Base-by-base conservation (phyloP, 2,797 vertebrate species). In the Mormyrus hasselquistii region DNA sequence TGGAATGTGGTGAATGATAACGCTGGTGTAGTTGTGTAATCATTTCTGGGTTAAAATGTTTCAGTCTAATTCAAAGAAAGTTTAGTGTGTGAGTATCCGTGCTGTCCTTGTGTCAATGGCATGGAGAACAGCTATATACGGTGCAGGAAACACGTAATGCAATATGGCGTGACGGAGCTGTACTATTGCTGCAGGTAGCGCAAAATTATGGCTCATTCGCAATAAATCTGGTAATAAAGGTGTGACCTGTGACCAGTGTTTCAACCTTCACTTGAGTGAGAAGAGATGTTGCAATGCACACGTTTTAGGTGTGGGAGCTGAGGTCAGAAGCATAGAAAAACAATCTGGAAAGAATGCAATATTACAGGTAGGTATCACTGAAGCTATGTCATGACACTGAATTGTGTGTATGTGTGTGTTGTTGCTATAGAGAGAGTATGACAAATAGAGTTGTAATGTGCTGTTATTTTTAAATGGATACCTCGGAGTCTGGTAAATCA, bases 381-480 rank as follows among this genome's bases (percentile, higher is more conserved):
- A 12, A 55, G 52, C 34, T 34, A 34, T 86, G 49, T 86, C 25
- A 86, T 16, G 19, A 34, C 29, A 55, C n/a, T 86, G 84, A 53
- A 55, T 34, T 53, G 49, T 86, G 84, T 47, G 41, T 47, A 7
- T 14, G 83, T 16, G 47, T 55, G 50, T 47, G 41, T 34, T 86
- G 84, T 86, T 86, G 84, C 84, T 86, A 22, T 55, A 52, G 50
- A 55, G 29, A 86, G 14, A 34, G 14, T 86, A 34, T 86, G 84
- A 53, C 50, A 34, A 16, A 53, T 34, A 25, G 6, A 55, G 49
- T 10, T 34, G 84, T 14, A 55, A 86, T 34, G 84, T 10, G 12
- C 25, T 55, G 49, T 86, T 86, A 52, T 86, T 86, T 86, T 86
- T 53, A 86, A 53, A 86, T 55, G 50, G 49, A 86, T 29, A 53